Evolutionary conservation across 2,797 vertebrate species (phyloP).

Genomic region (Moxostoma hubbsi): DNA sequence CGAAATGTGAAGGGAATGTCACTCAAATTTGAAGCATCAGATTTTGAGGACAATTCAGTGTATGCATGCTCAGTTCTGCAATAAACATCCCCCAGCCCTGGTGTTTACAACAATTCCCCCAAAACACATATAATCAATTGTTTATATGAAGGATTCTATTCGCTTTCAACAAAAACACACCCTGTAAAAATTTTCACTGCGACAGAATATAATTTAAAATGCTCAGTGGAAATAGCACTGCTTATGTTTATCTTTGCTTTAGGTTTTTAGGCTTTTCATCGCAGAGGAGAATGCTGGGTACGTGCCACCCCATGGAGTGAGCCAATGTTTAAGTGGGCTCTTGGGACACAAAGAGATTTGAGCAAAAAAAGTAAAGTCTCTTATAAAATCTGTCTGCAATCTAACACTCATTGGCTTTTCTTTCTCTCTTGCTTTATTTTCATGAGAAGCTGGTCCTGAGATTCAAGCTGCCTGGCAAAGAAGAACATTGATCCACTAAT

Average conservation of each 20-base stretch:
- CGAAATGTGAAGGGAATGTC: conserved; percentile 32
- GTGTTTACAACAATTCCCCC: conserved; percentile 35
- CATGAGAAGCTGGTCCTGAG: conserved; percentile 57
- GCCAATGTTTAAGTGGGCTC: conserved; percentile 69
- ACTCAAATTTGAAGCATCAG: conserved; percentile 16
- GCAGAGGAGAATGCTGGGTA: conserved; percentile 64
- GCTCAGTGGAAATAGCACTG: conserved; percentile 65
- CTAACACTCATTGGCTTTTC: conserved; percentile 66
- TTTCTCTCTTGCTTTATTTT: conserved; percentile 33
- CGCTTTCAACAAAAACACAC: conserved; percentile 64
- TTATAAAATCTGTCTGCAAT: conserved; percentile 52
- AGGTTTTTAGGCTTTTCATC: conserved; percentile 70
- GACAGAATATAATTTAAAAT: conserved; percentile 73
- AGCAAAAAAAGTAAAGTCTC: conserved; percentile 66
- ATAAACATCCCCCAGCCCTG: conserved; percentile 41
- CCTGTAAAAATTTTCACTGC: conserved; percentile 60
- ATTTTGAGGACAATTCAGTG: conserved; percentile 12
- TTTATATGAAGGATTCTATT: conserved; percentile 72
- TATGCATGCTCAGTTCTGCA: conserved; percentile 12
- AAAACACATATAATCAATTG: conserved; percentile 62
- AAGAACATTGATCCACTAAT: background rate
- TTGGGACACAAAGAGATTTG: conserved; percentile 61
- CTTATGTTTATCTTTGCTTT: conserved; percentile 66
- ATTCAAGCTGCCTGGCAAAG: background rate
- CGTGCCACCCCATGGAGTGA: conserved; percentile 64